A percentile compares a stretch with the other conserved stretches of the same genome.
These are phyloP conservation scores for Oreochromis mossambicus DNA, from an alignment of 2,797 vertebrate genomes.

Conservation along the genomic window DNA sequence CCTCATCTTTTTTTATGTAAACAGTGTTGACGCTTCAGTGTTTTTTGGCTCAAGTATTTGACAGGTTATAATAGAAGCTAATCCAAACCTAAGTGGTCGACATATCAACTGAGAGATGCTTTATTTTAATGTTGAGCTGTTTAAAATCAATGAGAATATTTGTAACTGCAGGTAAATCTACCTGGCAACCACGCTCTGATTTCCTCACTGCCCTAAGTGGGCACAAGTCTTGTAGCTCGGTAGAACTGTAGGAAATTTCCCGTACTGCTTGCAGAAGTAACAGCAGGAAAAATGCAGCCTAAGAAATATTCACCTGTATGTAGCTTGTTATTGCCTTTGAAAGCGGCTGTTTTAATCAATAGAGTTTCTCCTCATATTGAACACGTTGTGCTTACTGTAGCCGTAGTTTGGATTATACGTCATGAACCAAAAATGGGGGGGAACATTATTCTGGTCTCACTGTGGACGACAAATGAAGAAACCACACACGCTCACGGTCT, in stretches of 20 bases:
- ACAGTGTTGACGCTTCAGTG: constrained; percentile 74
- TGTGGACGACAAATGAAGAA: constrained; percentile 29
- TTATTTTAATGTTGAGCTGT: constrained; percentile 44
- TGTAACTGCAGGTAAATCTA: constrained; percentile 45
- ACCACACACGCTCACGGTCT: not conserved
- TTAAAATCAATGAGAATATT: constrained; percentile 35
- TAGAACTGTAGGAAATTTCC: constrained; percentile 14
- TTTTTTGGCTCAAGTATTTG: constrained; percentile 52
- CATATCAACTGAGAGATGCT: constrained; percentile 36
- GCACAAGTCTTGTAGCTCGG: constrained; percentile 33
- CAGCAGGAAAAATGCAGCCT: constrained; percentile 19
- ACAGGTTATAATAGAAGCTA: constrained; percentile 33
- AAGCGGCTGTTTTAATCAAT: constrained; percentile 3
- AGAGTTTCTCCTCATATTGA: constrained; percentile 3
- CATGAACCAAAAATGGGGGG: constrained; percentile 33
- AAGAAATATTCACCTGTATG: constrained; percentile 24
- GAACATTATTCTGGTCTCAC: constrained; percentile 46
- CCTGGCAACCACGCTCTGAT: constrained; percentile 47
- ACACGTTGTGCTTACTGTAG: constrained; percentile 28
- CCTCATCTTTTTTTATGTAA: constrained; percentile 28
- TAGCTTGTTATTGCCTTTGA: constrained; percentile 47
- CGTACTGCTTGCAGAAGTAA: constrained; percentile 2
- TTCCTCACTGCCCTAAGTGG: constrained; percentile 14
- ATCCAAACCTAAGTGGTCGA: constrained; percentile 41
- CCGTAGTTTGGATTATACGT: constrained; percentile 21